Evolutionary conservation across 2,797 vertebrate genomes (phyloP).

Genomic region (Clangula hyemalis): DNA sequence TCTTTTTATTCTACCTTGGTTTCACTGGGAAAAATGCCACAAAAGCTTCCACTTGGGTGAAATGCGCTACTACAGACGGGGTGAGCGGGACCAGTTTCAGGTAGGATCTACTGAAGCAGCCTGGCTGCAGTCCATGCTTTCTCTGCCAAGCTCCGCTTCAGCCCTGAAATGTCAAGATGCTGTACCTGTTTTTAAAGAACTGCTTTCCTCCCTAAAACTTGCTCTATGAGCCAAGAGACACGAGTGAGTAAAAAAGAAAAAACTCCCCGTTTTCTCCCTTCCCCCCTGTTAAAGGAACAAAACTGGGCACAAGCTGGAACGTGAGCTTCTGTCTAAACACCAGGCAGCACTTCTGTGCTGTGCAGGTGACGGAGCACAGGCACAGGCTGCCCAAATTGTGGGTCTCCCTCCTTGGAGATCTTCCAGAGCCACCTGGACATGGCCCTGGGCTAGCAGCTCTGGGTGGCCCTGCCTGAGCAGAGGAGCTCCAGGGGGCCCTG

Average conservation of each 20-base stretch:
- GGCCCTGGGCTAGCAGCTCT: background rate
- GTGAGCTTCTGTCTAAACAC: no score
- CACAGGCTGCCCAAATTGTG: no score
- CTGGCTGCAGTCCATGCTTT: background rate
- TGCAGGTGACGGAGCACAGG: no score
- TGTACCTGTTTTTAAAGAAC: background rate
- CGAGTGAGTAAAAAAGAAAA: background rate
- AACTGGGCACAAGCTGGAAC: background rate
- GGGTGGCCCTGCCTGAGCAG: background rate
- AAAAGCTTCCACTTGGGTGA: constrained; percentile 28
- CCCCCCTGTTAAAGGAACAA: background rate
- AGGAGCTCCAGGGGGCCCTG: background rate
- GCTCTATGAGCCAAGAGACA: background rate
- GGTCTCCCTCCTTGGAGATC: background rate
- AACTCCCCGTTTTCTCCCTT: background rate
- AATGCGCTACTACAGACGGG: background rate
- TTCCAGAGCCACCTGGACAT: background rate
- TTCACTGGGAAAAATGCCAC: constrained; percentile 48
- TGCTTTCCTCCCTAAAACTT: background rate
- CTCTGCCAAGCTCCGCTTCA: background rate
- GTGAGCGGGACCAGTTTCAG: constrained; percentile 30
- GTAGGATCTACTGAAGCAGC: constrained; percentile 37
- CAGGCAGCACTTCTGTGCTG: no score
- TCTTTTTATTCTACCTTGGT: background rate
- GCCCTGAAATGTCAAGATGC: constrained; percentile 3